Evolutionary conservation across 2,797 vertebrate genomes (phyloP), one percentile per base, ranked within the genome.

Genomic region (Hippocampus kuda): DNA sequence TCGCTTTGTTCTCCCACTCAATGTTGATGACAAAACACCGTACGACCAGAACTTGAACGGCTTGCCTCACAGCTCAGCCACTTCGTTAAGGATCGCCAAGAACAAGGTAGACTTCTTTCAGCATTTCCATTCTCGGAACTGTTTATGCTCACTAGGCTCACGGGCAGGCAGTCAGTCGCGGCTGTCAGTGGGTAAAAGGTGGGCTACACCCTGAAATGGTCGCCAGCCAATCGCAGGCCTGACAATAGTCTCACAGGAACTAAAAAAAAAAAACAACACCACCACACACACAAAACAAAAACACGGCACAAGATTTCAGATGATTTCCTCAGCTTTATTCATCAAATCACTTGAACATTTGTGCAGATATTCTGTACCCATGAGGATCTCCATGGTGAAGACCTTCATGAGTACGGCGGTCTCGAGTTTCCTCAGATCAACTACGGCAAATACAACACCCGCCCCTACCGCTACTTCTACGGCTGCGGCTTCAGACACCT

Each of bases 381-480:
- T 16, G 94, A 97, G 81, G 89, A 92, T 77, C 92, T 97, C 15
- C 83, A 94, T 72, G 83, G 88, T 0, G 87, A 93, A 13, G 90
- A 91, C 0, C 90, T 95, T 65, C 84, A 91, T 68, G 41, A 90
- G 0, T 90, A 91, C 3, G 93, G 93, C 63, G 94, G 95, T 38
- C 66, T 96, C 70, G 94, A 97, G 82, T 96, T 97, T 77, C 95
- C 95, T 27, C 92, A 94, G 72, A 97, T 97, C 75, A 94, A 97
- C 80, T 97, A 97, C 34, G 41, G 74, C 0, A 71, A 54, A 7
- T 94, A 80, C 88, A 95, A 88, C 54, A 91, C 92, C n/a, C 87
- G 66, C 24, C 91, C 89, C 34, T 96, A 97, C 77, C 88, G 87
- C 46, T 97, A 90, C 88, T 93, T 94, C 84, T 97, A 96, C 0